Conservation (phyloP, 1,140 invertebrate genomes). For the Doryteuthis pealeii region DNA sequence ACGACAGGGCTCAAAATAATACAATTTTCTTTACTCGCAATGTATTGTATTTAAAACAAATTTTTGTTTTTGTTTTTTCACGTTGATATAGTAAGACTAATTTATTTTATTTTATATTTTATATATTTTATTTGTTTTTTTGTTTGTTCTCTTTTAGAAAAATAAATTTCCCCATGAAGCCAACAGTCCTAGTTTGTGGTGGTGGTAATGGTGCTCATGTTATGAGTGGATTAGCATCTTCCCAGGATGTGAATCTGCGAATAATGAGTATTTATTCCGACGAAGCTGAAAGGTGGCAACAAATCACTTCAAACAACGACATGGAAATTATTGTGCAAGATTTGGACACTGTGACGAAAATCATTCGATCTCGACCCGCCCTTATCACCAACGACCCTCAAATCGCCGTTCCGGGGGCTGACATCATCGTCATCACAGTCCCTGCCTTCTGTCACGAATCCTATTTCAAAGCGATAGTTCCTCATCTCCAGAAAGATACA, state of each 20-base stretch:
- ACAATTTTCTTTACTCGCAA: too few relatives aligned
- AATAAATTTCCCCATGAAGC: too few relatives aligned
- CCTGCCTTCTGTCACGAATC: conserved; percentile 1
- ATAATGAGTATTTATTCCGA: conserved; percentile 43
- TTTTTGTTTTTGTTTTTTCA: too few relatives aligned
- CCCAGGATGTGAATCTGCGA: conserved; percentile 37
- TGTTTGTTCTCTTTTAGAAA: too few relatives aligned
- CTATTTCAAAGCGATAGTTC: conserved; percentile 11
- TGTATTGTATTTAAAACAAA: too few relatives aligned
- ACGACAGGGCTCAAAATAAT: too few relatives aligned
- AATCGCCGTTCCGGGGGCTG: background rate
- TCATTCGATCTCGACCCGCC: background rate
- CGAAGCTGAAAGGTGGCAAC: conserved; percentile 42
- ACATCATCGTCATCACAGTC: conserved; percentile 13
- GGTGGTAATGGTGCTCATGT: conserved; percentile 45
- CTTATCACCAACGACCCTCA: background rate
- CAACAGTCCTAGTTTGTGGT: conserved; percentile 39
- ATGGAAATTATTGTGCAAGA: background rate
- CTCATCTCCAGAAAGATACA: background rate
- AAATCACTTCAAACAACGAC: conserved; percentile 2
- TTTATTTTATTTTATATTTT: too few relatives aligned
- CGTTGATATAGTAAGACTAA: too few relatives aligned
- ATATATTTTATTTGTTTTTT: too few relatives aligned
- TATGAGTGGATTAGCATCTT: conserved; percentile 39
- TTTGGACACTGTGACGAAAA: background rate